Percentiles rank a stretch among this genome's conserved stretches.
Conservation (phyloP, 1,140 invertebrate species). For the Dendroctonus valens region DNA sequence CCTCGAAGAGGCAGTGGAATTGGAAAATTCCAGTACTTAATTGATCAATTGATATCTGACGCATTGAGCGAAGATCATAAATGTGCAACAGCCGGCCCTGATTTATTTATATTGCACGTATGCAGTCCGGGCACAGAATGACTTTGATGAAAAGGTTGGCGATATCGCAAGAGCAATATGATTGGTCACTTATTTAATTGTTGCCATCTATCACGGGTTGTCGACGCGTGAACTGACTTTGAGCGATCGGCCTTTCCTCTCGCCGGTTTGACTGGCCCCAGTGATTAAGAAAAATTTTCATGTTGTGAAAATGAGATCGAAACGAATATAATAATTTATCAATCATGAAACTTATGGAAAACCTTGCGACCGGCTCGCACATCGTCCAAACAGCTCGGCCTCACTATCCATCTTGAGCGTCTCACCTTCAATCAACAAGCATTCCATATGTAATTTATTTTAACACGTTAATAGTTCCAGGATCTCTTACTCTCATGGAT, state of each 20-base stretch:
- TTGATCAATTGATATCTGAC: no score
- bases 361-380: no score
- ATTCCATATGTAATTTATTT: no score
- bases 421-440: no score
- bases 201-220: conserved; percentile 47
- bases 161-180: conserved; percentile 45
- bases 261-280: background rate
- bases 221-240: conserved; percentile 46
- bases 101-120: conserved; percentile 16
- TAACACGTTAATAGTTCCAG: no score
- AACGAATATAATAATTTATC: conserved; percentile 23
- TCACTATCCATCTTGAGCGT: no score
- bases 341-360: background rate
- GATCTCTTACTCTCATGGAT: no score
- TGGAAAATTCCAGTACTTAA: no score
- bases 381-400: no score
- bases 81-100: conserved; percentile 3
- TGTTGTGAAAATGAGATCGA: conserved; percentile 19
- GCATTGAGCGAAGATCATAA: no score
- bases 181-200: conserved; percentile 50
- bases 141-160: conserved; percentile 43
- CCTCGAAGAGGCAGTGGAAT: no score
- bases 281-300: conserved; percentile 28
- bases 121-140: conserved; percentile 19
- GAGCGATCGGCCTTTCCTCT: conserved; percentile 39